Percentiles rank a stretch among this genome's conserved stretches.
phyloP scores from a whole-genome alignment of 2,888 invertebrate species.

The Meiosimyza decipiens region DNA sequence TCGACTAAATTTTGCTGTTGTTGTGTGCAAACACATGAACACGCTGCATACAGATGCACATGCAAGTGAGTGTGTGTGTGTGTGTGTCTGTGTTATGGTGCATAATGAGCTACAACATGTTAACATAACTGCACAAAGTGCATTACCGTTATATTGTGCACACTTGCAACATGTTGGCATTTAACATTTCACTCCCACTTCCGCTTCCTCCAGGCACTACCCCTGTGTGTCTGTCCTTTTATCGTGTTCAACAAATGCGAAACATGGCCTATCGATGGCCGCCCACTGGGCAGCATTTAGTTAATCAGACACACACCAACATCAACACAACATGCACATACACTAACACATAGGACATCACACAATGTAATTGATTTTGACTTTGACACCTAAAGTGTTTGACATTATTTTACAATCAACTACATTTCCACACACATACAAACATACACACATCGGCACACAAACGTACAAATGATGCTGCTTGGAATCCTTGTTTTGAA shows the following conservation, averaged over 20 bases:
- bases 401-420: constrained; percentile 38
- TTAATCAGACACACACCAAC: constrained; percentile 17
- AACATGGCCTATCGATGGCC: constrained; percentile 16
- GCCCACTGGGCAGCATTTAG: constrained; percentile 22
- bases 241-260: constrained; percentile 25
- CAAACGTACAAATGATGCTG: constrained; percentile 7
- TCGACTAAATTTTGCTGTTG: no score
- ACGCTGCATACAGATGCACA: no score
- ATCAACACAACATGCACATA: constrained; percentile 23
- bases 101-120: constrained; percentile 53
- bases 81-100: constrained; percentile 39
- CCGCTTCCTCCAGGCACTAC: neutral
- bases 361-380: constrained; percentile 35
- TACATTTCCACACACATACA: constrained; percentile 31
- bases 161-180: constrained; percentile 13
- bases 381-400: constrained; percentile 40
- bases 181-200: neutral
- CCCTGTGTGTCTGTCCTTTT: neutral
- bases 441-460: neutral
- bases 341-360: constrained; percentile 13
- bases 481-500: constrained; percentile 5
- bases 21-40: no score
- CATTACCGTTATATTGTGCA: constrained; percentile 45
- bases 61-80: constrained; percentile 9
- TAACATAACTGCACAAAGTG: constrained; percentile 48